These are phyloP conservation scores for Phyllostomus hastatus DNA, from an alignment of 2,113 vertebrate species.

Conservation along the genomic window DNA sequence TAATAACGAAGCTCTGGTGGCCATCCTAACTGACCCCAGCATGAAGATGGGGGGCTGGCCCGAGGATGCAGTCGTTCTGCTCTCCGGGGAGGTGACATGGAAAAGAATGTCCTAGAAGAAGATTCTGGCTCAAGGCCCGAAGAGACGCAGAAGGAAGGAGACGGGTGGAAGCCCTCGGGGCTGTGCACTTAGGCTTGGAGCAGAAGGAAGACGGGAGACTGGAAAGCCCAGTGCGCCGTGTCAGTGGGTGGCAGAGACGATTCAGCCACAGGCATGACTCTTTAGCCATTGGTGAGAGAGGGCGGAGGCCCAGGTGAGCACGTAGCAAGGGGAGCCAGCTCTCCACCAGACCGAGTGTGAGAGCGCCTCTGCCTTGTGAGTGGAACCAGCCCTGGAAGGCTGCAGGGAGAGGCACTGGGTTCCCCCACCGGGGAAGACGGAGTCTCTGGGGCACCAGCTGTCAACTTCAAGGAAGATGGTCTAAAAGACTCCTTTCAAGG, in stretches of 20 bases:
- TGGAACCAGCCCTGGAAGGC: not conserved
- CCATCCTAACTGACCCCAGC: not conserved
- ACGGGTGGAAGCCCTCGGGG: not conserved
- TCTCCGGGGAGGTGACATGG: not conserved
- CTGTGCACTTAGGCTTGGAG: not conserved
- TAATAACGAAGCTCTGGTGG: not conserved
- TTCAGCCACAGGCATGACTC: rapidly evolving
- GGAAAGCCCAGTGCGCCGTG: not conserved
- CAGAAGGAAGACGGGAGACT: not conserved
- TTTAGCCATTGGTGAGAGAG: not conserved
- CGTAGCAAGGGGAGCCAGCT: not conserved
- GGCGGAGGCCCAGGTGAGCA: not conserved
- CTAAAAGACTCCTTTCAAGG: not conserved
- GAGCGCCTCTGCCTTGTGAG: not conserved
- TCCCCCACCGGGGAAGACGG: rapidly evolving
- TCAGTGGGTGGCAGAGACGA: not conserved
- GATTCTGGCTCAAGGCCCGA: not conserved
- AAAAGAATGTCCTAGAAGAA: not conserved
- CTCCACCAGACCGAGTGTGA: not conserved
- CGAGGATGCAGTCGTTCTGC: not conserved
- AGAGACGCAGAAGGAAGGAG: not conserved
- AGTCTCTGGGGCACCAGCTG: not conserved
- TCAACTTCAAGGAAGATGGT: not conserved
- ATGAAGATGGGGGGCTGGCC: not conserved
- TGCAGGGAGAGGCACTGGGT: not conserved